Base-by-base conservation (phyloP, 2,888 invertebrate species). In the Chloromyia formosa region DNA sequence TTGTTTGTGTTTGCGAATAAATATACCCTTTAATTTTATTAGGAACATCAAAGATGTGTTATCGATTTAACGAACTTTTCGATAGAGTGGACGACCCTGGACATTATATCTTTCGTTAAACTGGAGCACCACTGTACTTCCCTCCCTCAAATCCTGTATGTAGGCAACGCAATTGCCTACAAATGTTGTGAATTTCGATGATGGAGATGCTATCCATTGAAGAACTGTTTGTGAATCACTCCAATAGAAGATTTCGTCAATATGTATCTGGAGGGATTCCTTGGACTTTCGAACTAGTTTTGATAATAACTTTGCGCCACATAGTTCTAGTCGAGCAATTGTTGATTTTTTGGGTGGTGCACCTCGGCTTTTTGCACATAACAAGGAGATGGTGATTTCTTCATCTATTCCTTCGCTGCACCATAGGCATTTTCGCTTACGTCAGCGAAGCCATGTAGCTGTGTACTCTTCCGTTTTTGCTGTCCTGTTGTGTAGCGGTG, bases 251-350 rank as follows among this genome's bases (percentile, higher is more conserved):
- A 10, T 16, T 53, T 16, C 2, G 3, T 53, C 53, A 53, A 53
- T 53, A 3, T 53, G 1, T 3, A 53, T 16, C 2, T 14, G 16
- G 3, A 53, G 14, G 2, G 53, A 53, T 3, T 3, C 2, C 16
- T 53, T 53, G 12, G 9, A 2, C 12, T 53, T 53, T 10, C 12
- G 2, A 2, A 53, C 9, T 3, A 53, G 9, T 5, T 53, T 14
- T n/a, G 12, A 2, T 5, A 53, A 10, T 53, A 53, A 10, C 53
- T 53, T 3, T 14, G 53, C 53, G 53, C 4, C 53, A 5, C 77
- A 73, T 18, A 81, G 71, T 35, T 80, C 79, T 9, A 81, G 61
- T 16, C 80, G 68, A 5, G 53, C 53, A n/a, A 53, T 53, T 53
- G 53, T 53, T 53, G 53, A 5, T 53, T 53, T 14, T 10, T 53